These are phyloP conservation scores for Chaenogobius annularis DNA, from an alignment of 2,113 vertebrate genomes.

Conservation along the genomic window DNA sequence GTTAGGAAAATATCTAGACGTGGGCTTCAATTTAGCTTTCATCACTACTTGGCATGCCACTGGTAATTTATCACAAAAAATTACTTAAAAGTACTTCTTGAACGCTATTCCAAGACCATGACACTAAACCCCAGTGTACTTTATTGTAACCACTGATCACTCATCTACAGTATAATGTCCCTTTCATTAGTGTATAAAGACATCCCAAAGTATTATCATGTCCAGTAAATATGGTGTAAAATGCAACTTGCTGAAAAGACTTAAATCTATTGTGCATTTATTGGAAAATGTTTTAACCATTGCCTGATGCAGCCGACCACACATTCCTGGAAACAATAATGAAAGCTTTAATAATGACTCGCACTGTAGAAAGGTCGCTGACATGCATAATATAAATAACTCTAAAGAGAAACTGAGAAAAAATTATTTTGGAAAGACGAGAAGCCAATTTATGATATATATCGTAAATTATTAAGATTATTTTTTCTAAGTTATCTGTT, in stretches of 20 bases:
- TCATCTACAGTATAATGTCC: background rate
- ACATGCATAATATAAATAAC: background rate
- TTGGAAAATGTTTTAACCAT: slow-evolving; percentile 43
- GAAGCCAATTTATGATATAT: background rate
- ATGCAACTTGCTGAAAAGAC: background rate
- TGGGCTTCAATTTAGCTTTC: slow-evolving; percentile 38
- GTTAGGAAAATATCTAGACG: slow-evolving; percentile 30
- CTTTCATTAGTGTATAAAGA: background rate
- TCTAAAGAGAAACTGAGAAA: background rate
- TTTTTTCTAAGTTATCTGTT: no score
- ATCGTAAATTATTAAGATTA: no score
- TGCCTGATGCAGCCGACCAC: slow-evolving; percentile 40
- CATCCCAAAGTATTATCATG: background rate
- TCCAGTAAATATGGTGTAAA: background rate
- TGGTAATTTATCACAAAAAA: slow-evolving; percentile 29
- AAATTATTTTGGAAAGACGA: background rate
- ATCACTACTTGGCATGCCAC: slow-evolving; percentile 34
- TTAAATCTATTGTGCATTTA: slow-evolving; percentile 23
- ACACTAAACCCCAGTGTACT: background rate
- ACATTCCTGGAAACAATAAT: slow-evolving; percentile 53
- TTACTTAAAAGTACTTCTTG: slow-evolving; percentile 18
- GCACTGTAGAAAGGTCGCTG: slow-evolving; percentile 24
- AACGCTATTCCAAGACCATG: background rate
- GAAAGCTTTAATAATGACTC: slow-evolving; percentile 34
- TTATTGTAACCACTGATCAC: no score